A percentile compares a stretch with the other conserved stretches of the same genome.
Conservation (phyloP, 2,113 vertebrate genomes). For the Stegostoma tigrinum region DNA sequence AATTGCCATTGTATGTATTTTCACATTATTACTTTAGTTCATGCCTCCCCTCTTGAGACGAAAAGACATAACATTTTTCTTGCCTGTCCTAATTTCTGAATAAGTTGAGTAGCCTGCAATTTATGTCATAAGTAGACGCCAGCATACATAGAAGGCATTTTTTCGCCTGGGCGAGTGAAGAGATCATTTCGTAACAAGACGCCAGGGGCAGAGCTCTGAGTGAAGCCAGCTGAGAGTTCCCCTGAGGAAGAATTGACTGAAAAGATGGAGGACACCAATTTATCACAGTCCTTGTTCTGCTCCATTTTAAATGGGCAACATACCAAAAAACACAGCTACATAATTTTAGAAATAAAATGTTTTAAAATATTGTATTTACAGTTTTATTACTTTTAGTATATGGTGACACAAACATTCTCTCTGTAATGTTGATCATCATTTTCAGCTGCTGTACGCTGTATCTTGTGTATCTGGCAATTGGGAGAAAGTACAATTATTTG, state of each 20-base stretch:
- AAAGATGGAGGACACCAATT: slow-evolving; percentile 53
- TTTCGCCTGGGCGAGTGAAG: slow-evolving; percentile 56
- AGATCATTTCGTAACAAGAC: slow-evolving; percentile 55
- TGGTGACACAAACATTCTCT: not conserved
- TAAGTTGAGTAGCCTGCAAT: slow-evolving; percentile 57
- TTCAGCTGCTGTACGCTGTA: not conserved
- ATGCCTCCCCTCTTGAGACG: slow-evolving; percentile 37
- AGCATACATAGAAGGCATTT: slow-evolving; percentile 57
- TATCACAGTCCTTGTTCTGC: slow-evolving; percentile 48
- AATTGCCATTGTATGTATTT: not conserved
- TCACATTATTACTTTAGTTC: slow-evolving; percentile 32
- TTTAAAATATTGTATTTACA: not conserved
- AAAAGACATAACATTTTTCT: slow-evolving; percentile 39
- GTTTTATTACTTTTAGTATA: too few species aligned
- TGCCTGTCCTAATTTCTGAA: slow-evolving; percentile 41
- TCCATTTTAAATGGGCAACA: not conserved
- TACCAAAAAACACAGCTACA: not conserved
- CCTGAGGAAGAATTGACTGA: slow-evolving; percentile 52
- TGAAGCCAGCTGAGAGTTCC: slow-evolving; percentile 54
- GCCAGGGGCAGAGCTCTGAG: slow-evolving; percentile 56
- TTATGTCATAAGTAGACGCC: slow-evolving; percentile 62
- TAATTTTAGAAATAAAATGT: not conserved
- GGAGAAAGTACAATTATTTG: not conserved
- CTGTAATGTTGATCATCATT: not conserved
- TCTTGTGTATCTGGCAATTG: not conserved